These are phyloP conservation scores for Amphiprion ocellaris DNA, from an alignment of 2,113 vertebrate species.

Conservation along the genomic window DNA sequence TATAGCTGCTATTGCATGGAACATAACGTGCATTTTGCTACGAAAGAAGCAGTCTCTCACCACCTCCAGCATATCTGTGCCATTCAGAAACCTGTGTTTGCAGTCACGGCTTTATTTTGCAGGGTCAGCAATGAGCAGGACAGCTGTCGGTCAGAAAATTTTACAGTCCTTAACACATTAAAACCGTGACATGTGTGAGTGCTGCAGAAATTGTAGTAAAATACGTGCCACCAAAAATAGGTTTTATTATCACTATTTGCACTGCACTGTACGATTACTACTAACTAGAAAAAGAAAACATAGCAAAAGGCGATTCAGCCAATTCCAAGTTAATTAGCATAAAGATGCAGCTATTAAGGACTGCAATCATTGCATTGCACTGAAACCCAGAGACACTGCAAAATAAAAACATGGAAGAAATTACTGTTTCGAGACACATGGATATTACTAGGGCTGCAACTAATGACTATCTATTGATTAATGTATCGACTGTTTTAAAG, in stretches of 20 bases:
- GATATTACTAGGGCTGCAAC: too few species aligned
- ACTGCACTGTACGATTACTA: too few species aligned
- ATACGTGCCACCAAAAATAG: neutral
- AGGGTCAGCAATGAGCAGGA: slow-evolving; percentile 3
- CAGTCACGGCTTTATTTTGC: slow-evolving; percentile 17
- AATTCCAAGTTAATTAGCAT: too few species aligned
- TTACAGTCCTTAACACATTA: neutral
- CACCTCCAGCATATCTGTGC: slow-evolving; percentile 23
- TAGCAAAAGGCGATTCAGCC: too few species aligned
- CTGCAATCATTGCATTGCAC: too few species aligned
- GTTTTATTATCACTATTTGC: neutral
- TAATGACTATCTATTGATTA: too few species aligned
- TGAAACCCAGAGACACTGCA: too few species aligned
- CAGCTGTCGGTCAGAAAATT: slow-evolving; percentile 15
- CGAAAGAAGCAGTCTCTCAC: slow-evolving; percentile 28
- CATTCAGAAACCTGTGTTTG: slow-evolving; percentile 37
- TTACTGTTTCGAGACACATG: too few species aligned
- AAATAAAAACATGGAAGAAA: too few species aligned
- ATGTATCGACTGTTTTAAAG: too few species aligned
- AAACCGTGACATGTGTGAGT: neutral
- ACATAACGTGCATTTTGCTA: slow-evolving; percentile 35
- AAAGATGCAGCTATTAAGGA: too few species aligned
- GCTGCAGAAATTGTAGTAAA: neutral
- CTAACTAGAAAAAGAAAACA: too few species aligned
- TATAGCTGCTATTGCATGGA: slow-evolving; percentile 41